Conservation (phyloP, 2,113 vertebrate species). For the Ginglymostoma cirratum region DNA sequence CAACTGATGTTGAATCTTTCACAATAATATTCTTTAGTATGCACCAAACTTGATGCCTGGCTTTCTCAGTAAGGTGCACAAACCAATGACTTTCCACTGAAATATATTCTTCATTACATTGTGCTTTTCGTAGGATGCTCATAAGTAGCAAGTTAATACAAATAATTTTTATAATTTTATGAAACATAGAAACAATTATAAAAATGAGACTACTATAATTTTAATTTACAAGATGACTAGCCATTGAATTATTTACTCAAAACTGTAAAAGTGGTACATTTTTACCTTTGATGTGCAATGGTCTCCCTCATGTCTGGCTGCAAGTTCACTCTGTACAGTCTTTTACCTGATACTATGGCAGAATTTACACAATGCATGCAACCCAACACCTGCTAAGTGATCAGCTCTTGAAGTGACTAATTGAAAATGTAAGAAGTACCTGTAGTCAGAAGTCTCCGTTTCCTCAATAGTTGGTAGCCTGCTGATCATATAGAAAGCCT, state of each 20-base stretch:
- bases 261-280: slow-evolving; percentile 4
- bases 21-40: background rate
- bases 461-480: slow-evolving; percentile 35
- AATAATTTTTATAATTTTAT: background rate
- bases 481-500: background rate
- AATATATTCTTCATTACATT: background rate
- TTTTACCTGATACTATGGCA: slow-evolving; percentile 32
- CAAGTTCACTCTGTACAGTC: background rate
- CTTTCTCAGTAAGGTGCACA: background rate
- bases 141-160: background rate
- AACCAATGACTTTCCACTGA: background rate
- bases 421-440: slow-evolving; percentile 18
- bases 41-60: background rate
- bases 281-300: background rate
- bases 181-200: background rate
- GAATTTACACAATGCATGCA: slow-evolving; percentile 26
- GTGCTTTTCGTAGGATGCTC: background rate
- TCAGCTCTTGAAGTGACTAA: slow-evolving; percentile 25
- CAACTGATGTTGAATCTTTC: background rate
- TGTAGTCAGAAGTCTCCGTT: slow-evolving; percentile 18
- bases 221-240: background rate
- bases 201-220: background rate
- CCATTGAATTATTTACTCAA: background rate
- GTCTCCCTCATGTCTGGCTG: background rate
- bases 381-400: slow-evolving; percentile 22